Conservation (phyloP, 2,888 invertebrate genomes). For the Diplazon laetatorius region DNA sequence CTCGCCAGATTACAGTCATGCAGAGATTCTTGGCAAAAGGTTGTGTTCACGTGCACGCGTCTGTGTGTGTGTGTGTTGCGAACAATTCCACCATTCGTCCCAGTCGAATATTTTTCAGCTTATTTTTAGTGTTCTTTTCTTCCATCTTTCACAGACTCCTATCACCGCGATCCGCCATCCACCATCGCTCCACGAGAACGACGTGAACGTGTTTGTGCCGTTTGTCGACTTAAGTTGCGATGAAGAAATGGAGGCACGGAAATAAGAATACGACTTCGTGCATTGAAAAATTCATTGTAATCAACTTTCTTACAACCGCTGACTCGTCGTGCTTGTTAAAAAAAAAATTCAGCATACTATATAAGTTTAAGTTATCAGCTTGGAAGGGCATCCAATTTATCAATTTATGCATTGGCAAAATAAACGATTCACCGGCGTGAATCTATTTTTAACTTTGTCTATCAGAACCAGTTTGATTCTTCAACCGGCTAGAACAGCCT, state of each 20-base stretch:
- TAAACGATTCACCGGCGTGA: neutral
- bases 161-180: conserved; percentile 69
- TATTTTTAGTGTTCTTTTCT: conserved; percentile 50
- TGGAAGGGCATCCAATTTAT: too few species aligned
- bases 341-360: neutral
- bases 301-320: neutral
- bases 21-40: conserved; percentile 31
- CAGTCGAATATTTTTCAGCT: conserved; percentile 43
- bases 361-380: too few species aligned
- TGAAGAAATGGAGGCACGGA: neutral
- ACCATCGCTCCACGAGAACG: conserved; percentile 64
- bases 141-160: conserved; percentile 53
- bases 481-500: conserved; percentile 34
- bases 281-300: neutral
- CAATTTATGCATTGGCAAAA: too few species aligned
- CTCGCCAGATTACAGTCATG: conserved; percentile 22
- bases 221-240: conserved; percentile 71
- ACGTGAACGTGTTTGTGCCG: conserved; percentile 75
- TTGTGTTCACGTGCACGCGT: too few species aligned
- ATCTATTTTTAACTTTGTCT: conserved; percentile 4
- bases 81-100: conserved; percentile 70
- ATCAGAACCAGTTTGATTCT: conserved; percentile 46
- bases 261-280: neutral
- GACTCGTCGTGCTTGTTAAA: neutral
- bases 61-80: conserved; percentile 70